Evolutionary conservation across 2,888 invertebrate genomes (phyloP).

Genomic region (Ornithoptera alexandrae): DNA sequence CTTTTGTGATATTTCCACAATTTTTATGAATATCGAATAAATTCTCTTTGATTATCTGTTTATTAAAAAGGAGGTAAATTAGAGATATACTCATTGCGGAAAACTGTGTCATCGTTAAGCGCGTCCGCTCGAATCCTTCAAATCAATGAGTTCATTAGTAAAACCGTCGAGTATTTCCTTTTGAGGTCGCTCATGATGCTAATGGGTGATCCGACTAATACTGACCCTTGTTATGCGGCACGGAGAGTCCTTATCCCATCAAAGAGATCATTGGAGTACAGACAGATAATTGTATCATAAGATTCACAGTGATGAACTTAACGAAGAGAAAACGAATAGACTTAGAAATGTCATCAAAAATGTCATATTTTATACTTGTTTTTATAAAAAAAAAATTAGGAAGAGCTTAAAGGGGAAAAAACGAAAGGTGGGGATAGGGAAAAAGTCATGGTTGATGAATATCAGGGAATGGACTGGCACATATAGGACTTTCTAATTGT

Average conservation of each 20-base stretch:
- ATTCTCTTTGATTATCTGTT: constrained; percentile 4
- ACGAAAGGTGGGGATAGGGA: too few relatives aligned
- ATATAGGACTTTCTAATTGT: too few relatives aligned
- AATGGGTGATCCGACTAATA: constrained; percentile 23
- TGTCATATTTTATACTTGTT: too few relatives aligned
- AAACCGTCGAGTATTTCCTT: constrained; percentile 22
- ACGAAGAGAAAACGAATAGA: background rate
- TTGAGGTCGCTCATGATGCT: constrained; percentile 15
- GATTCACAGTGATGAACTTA: background rate
- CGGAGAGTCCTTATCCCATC: constrained; percentile 14
- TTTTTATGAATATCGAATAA: background rate
- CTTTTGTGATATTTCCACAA: background rate
- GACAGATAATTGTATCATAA: constrained; percentile 6
- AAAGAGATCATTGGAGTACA: constrained; percentile 4
- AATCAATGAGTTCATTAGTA: constrained; percentile 24
- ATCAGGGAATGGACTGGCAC: too few relatives aligned
- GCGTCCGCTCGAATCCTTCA: constrained; percentile 9
- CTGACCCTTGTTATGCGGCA: constrained; percentile 22
- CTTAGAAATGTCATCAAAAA: background rate
- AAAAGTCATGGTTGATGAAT: too few relatives aligned
- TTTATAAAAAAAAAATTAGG: too few relatives aligned
- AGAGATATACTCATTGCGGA: background rate
- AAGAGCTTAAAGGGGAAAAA: too few relatives aligned
- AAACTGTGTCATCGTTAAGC: constrained; percentile 11
- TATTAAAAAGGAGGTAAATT: constrained; percentile 9